These are phyloP conservation scores for Trogon melanurus DNA, from an alignment of 2,113 vertebrate genomes.

Conservation along the genomic window DNA sequence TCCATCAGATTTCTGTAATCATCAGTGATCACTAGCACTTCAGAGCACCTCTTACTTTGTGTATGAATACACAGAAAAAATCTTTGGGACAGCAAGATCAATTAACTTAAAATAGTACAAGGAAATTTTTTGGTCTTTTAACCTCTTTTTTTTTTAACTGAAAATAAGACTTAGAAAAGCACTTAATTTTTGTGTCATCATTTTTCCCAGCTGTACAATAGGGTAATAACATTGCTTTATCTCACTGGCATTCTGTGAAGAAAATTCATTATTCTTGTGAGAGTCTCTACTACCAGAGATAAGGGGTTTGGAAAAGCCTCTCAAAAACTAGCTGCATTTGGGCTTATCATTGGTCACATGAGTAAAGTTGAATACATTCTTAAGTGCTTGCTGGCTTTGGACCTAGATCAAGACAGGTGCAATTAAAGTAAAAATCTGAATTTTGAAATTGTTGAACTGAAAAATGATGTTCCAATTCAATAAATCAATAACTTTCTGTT, in stretches of 20 bases:
- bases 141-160: neutral
- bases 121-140: neutral
- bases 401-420: neutral
- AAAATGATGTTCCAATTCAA: neutral
- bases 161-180: slow-evolving; percentile 11
- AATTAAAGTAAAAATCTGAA: neutral
- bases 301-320: slow-evolving; percentile 2
- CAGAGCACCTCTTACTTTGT: neutral
- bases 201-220: slow-evolving; percentile 29
- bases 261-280: slow-evolving; percentile 60
- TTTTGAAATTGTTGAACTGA: neutral
- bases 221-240: slow-evolving; percentile 49
- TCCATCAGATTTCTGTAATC: neutral
- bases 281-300: slow-evolving; percentile 16
- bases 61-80: neutral
- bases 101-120: slow-evolving; percentile 28
- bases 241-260: slow-evolving; percentile 18
- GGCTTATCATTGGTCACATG: neutral
- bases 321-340: neutral
- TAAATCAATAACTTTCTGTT: neutral
- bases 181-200: slow-evolving; percentile 17
- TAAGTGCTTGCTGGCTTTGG: neutral
- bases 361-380: slow-evolving; percentile 6
- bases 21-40: neutral
- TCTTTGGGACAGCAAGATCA: slow-evolving; percentile 5